Evolutionary conservation across 2,888 invertebrate species (phyloP).

Genomic region (Unio pictorum): DNA sequence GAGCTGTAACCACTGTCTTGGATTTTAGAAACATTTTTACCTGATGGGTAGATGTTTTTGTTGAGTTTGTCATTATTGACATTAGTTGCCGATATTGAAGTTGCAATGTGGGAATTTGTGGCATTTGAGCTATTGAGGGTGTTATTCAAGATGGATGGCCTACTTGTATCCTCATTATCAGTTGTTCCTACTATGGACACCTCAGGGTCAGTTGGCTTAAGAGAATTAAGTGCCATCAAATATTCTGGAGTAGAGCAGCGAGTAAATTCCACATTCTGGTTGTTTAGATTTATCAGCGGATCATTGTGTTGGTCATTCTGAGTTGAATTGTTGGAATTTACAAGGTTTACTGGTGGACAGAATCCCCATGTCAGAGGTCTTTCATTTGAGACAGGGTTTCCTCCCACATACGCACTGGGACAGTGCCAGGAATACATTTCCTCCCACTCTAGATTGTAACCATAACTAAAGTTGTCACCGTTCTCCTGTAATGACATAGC

Average conservation of each 20-base stretch:
- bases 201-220: constrained; percentile 26
- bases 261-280: constrained; percentile 21
- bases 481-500: constrained; percentile 33
- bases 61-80: too few relatives aligned
- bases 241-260: constrained; percentile 52
- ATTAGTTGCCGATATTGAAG: too few relatives aligned
- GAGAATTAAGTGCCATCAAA: constrained; percentile 36
- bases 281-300: constrained; percentile 18
- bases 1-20: constrained; percentile 53
- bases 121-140: neutral
- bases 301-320: constrained; percentile 12
- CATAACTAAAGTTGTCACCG: constrained; percentile 19
- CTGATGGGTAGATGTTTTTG: too few relatives aligned
- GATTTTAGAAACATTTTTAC: neutral
- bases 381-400: neutral
- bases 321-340: constrained; percentile 2
- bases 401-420: constrained; percentile 3
- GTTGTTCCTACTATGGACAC: constrained; percentile 19
- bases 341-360: too few relatives aligned
- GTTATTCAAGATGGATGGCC: constrained; percentile 7
- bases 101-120: neutral
- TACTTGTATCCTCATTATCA: constrained; percentile 1
- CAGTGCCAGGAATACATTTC: constrained; percentile 11
- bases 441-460: constrained; percentile 11
- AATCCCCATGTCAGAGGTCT: too few relatives aligned